phyloP scores from a whole-genome alignment of 2,888 invertebrate species.

The Abrostola triplasia region DNA sequence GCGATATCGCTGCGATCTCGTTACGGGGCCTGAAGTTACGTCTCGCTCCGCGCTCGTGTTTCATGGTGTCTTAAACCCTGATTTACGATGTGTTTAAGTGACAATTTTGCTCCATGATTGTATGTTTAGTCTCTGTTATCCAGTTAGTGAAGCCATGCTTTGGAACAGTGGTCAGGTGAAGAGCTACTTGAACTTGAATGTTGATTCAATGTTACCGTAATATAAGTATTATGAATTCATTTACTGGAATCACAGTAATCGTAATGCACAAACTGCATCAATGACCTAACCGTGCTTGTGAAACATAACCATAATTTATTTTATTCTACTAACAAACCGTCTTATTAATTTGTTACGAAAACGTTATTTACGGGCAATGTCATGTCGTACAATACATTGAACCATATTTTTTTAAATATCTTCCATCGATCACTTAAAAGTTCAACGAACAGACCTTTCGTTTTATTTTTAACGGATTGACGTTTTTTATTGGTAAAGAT shows the following conservation, averaged over 20 bases:
- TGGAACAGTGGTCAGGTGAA: constrained; percentile 36
- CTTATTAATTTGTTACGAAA: too few species aligned
- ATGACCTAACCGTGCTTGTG: too few species aligned
- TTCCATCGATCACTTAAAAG: constrained; percentile 8
- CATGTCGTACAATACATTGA: too few species aligned
- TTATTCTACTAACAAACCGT: too few species aligned
- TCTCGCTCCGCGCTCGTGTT: constrained; percentile 44
- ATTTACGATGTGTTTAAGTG: constrained; percentile 49
- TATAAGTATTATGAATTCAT: constrained; percentile 2
- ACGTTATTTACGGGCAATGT: too few species aligned
- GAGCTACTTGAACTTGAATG: background rate
- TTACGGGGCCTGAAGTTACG: constrained; percentile 57
- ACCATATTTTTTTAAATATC: background rate
- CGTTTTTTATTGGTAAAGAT: constrained; percentile 28
- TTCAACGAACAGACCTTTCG: constrained; percentile 12
- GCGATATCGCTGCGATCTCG: constrained; percentile 69
- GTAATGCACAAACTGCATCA: background rate
- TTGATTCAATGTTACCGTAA: background rate
- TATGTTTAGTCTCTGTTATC: constrained; percentile 21
- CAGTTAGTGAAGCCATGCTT: constrained; percentile 28
- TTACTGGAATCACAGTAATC: background rate
- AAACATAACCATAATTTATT: too few species aligned
- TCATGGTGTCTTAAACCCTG: constrained; percentile 35
- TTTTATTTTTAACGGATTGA: constrained; percentile 18
- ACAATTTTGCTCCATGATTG: constrained; percentile 44